Percentiles rank a stretch among this genome's conserved stretches.
These are phyloP conservation scores for Psophia crepitans DNA, from an alignment of 2,113 vertebrate species.

Conservation along the genomic window DNA sequence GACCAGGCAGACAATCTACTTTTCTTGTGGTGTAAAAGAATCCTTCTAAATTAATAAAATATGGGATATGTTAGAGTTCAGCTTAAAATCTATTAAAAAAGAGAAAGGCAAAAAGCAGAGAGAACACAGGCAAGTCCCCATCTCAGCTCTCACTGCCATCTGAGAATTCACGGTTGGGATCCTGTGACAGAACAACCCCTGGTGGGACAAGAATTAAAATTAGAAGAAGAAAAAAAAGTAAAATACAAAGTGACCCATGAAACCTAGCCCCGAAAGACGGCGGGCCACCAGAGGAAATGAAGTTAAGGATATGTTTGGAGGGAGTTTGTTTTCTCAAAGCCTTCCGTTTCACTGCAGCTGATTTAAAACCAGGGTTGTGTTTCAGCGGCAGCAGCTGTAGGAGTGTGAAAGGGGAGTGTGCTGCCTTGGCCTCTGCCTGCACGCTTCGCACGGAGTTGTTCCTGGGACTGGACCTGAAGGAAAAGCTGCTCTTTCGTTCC, in stretches of 20 bases:
- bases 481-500: background rate
- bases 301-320: conserved; percentile 29
- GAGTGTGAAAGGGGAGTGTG: background rate
- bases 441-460: fast-evolving
- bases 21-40: conserved; percentile 33
- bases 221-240: background rate
- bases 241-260: conserved; percentile 34
- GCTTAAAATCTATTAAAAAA: background rate
- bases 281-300: conserved; percentile 50
- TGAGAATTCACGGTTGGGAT: background rate
- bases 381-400: background rate
- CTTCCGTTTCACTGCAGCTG: conserved; percentile 19
- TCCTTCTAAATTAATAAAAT: conserved; percentile 45
- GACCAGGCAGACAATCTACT: background rate
- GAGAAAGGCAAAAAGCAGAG: background rate
- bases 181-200: conserved; percentile 48
- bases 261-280: conserved; percentile 15
- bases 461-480: background rate
- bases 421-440: fast-evolving
- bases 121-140: background rate
- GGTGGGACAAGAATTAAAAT: conserved; percentile 56
- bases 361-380: background rate
- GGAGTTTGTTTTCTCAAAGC: conserved; percentile 60
- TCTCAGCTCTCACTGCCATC: conserved; percentile 2
- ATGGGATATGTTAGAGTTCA: background rate